A percentile compares a stretch with the other conserved stretches of the same genome.
Conservation (phyloP, 2,888 invertebrate species). For the Drosophila suboccidentalis region DNA sequence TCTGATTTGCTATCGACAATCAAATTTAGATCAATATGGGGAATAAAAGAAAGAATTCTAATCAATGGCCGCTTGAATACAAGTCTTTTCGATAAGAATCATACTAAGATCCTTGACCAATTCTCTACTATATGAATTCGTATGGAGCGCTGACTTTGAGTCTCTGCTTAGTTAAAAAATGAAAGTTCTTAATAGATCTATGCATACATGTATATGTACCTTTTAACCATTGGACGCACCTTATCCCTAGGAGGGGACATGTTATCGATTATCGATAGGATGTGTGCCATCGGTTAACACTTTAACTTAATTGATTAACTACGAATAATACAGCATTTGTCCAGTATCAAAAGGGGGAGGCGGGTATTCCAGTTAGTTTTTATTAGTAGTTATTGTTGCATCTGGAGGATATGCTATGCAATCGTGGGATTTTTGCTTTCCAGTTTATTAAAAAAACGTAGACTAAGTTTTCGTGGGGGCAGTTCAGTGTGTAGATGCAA, state of each 20-base stretch:
- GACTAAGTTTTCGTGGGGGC: constrained; percentile 28
- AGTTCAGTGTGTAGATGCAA: constrained; percentile 26
- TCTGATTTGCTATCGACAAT: constrained; percentile 2
- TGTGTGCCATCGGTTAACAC: constrained; percentile 23
- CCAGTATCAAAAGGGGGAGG: constrained; percentile 36
- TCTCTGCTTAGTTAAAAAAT: constrained; percentile 36
- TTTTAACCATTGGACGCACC: constrained; percentile 23
- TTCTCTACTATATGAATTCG: constrained; percentile 21
- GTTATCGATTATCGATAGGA: constrained; percentile 15
- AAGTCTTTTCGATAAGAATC: constrained; percentile 7
- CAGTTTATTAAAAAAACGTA: constrained; percentile 22
- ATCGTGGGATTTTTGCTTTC: constrained; percentile 53
- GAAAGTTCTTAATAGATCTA: constrained; percentile 1
- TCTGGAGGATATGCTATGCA: constrained; percentile 63
- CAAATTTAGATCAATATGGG: background rate
- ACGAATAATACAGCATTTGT: constrained; percentile 22
- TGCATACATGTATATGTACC: background rate
- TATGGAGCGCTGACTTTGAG: constrained; percentile 53
- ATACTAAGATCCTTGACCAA: background rate
- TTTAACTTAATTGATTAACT: constrained; percentile 21
- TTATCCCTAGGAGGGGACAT: constrained; percentile 18
- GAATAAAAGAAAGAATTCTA: background rate
- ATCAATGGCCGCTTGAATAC: constrained; percentile 1
- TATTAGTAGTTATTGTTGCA: constrained; percentile 10
- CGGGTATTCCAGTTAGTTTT: constrained; percentile 3